Percentiles rank a stretch among this genome's conserved stretches.
Evolutionary conservation across 2,113 vertebrate species (phyloP).

Genomic region (Salvelinus namaycush): DNA sequence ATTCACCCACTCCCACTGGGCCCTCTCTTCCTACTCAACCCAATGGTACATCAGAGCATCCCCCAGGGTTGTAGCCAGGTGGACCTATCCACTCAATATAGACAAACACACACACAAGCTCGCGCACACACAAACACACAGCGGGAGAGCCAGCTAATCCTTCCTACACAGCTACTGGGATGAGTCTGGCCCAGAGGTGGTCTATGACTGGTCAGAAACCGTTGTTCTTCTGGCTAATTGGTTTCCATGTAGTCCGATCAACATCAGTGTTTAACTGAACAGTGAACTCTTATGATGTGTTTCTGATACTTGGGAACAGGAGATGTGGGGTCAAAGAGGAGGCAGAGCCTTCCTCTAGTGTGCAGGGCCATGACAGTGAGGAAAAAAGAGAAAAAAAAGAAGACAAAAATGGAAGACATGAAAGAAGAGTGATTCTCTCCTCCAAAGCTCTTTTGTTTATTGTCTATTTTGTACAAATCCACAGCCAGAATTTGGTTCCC

Average conservation of each 20-base stretch:
- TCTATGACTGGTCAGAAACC: slow-evolving; percentile 33
- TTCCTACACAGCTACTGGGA: slow-evolving; percentile 16
- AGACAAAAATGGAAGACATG: not conserved
- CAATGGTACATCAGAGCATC: not conserved
- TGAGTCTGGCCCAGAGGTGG: slow-evolving; percentile 51
- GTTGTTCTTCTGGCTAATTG: not conserved
- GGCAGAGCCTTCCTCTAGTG: not conserved
- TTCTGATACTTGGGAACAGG: not conserved
- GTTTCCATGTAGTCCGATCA: not conserved
- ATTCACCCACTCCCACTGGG: slow-evolving; percentile 2
- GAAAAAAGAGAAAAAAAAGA: not conserved
- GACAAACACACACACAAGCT: not conserved
- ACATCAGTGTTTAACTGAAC: not conserved
- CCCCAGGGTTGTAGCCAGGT: not conserved
- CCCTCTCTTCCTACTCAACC: not conserved
- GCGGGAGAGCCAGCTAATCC: slow-evolving; percentile 41
- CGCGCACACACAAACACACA: slow-evolving; percentile 18
- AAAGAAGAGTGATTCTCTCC: slow-evolving; percentile 16
- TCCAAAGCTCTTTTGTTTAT: slow-evolving; percentile 11
- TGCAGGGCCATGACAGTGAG: not conserved
- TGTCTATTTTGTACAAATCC: slow-evolving; percentile 3
- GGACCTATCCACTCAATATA: not conserved
- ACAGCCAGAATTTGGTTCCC: slow-evolving; percentile 7
- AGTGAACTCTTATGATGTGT: not conserved
- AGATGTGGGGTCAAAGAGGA: not conserved